Conservation (phyloP, 2,888 invertebrate genomes). For the Lasioglossum vierecki region DNA sequence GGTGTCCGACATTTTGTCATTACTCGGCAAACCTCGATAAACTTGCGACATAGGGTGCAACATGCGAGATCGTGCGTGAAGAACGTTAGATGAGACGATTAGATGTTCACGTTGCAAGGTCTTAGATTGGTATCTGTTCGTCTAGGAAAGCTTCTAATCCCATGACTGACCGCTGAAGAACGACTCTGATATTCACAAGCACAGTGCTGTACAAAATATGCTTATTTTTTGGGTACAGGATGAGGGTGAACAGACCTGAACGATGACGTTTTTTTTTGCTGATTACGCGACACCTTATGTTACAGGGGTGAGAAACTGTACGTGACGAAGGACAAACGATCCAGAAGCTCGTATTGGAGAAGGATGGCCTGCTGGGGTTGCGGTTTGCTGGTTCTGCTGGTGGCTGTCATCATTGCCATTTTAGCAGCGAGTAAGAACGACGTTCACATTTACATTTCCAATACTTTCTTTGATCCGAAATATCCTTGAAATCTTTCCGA, state of each 20-base stretch:
- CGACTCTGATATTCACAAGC: slow-evolving; percentile 67
- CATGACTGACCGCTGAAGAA: slow-evolving; percentile 74
- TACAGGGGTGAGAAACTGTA: slow-evolving; percentile 93
- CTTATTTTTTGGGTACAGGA: slow-evolving; percentile 72
- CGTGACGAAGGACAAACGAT: slow-evolving; percentile 92
- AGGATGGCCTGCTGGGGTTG: slow-evolving; percentile 89
- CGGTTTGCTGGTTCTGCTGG: slow-evolving; percentile 87
- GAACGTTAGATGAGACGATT: slow-evolving; percentile 30
- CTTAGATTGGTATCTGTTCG: slow-evolving; percentile 61
- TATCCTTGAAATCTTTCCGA: not conserved
- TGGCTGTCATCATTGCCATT: slow-evolving; percentile 89
- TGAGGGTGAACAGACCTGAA: slow-evolving; percentile 40
- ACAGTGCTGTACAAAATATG: slow-evolving; percentile 80
- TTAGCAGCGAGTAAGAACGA: slow-evolving; percentile 89
- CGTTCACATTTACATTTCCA: too few relatives aligned
- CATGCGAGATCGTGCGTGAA: slow-evolving; percentile 17
- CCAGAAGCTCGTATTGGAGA: slow-evolving; percentile 87
- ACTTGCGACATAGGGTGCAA: slow-evolving; percentile 16
- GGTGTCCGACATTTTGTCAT: not conserved
- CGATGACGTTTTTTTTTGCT: slow-evolving; percentile 13
- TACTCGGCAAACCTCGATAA: slow-evolving; percentile 11
- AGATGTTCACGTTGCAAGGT: slow-evolving; percentile 42
- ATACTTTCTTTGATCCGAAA: too few relatives aligned
- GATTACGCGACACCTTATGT: slow-evolving; percentile 75
- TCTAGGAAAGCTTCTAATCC: slow-evolving; percentile 78